Percentiles rank a stretch among this genome's conserved stretches.
Conservation (phyloP, 1,140 invertebrate species). For the Heliconius nattereri region DNA sequence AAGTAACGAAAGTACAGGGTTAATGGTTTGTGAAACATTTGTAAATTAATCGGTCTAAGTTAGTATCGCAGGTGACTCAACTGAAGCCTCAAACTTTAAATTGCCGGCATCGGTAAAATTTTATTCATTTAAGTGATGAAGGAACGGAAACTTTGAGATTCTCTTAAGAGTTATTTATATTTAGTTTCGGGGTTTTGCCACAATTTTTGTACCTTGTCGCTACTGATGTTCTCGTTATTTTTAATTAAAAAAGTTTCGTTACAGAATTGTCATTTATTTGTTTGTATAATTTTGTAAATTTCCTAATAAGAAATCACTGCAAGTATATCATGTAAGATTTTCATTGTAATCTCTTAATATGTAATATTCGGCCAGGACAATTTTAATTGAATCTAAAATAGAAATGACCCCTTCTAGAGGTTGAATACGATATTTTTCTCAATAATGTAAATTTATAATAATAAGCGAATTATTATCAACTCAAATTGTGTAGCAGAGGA, state of each 20-base stretch:
- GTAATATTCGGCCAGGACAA: too few species aligned
- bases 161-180: constrained; percentile 35
- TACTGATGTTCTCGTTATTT: constrained; percentile 15
- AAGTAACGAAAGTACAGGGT: constrained; percentile 66
- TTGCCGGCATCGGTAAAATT: constrained; percentile 43
- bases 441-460: too few species aligned
- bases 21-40: constrained; percentile 74
- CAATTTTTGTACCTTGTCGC: background rate
- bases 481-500: too few species aligned
- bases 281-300: too few species aligned
- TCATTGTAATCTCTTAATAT: too few species aligned
- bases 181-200: constrained; percentile 29
- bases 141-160: constrained; percentile 37
- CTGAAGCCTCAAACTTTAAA: constrained; percentile 52
- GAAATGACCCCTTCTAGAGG: too few species aligned
- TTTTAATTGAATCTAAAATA: too few species aligned
- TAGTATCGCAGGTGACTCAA: constrained; percentile 65
- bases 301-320: too few species aligned
- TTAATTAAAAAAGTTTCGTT: constrained; percentile 12
- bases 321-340: too few species aligned
- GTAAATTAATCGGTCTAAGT: constrained; percentile 79
- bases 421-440: too few species aligned
- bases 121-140: constrained; percentile 51
- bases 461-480: too few species aligned
- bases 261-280: background rate